Conservation (phyloP, 2,888 invertebrate species). For the Ochropacha duplaris region DNA sequence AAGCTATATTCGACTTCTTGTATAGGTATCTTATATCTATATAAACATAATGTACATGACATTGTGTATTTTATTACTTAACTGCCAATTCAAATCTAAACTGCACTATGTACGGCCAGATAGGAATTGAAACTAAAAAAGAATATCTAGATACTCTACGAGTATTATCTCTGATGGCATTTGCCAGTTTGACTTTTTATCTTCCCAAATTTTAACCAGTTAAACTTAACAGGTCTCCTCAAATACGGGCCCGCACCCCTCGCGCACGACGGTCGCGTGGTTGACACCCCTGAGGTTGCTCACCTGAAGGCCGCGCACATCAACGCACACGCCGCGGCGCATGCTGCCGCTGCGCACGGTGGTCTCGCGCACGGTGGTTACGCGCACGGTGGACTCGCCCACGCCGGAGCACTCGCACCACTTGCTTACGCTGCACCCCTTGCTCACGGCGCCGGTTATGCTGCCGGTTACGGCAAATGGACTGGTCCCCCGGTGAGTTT, state of each 20-base stretch:
- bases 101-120: too few species aligned
- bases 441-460: constrained; percentile 48
- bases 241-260: constrained; percentile 80
- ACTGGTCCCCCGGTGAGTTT: constrained; percentile 64
- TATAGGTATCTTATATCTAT: too few species aligned
- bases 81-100: too few species aligned
- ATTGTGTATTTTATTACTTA: too few species aligned
- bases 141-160: too few species aligned
- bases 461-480: constrained; percentile 76
- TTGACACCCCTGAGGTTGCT: constrained; percentile 82
- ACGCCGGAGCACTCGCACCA: constrained; percentile 34
- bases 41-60: too few species aligned
- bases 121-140: too few species aligned
- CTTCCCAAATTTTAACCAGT: too few species aligned
- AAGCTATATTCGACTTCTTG: not conserved
- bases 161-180: too few species aligned
- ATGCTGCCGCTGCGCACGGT: constrained; percentile 52
- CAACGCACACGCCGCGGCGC: constrained; percentile 71
- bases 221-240: constrained; percentile 57
- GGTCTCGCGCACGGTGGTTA: constrained; percentile 40
- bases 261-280: constrained; percentile 76
- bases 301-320: constrained; percentile 82
- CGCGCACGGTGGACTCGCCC: constrained; percentile 36
- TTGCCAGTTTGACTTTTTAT: too few species aligned
- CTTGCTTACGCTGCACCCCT: constrained; percentile 44